Conservation (phyloP, 1,140 invertebrate species). For the Kradibia gibbosae region DNA sequence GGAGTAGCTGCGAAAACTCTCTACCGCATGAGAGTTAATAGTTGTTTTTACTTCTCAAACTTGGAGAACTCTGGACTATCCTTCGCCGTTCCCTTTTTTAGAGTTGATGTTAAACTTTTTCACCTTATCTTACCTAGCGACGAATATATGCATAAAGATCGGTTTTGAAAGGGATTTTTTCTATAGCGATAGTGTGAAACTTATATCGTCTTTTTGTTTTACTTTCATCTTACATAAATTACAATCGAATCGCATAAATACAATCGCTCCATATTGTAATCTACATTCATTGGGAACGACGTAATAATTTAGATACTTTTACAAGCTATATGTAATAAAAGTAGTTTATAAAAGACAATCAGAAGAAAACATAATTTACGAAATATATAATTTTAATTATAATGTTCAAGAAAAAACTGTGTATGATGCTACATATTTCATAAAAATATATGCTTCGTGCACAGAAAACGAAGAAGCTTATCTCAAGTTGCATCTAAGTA, state of each 20-base stretch:
- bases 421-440: no score
- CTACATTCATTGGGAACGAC: background rate
- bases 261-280: background rate
- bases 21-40: conserved; percentile 27
- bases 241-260: background rate
- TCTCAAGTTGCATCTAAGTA: no score
- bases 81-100: background rate
- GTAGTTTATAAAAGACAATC: no score
- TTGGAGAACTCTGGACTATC: background rate
- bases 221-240: background rate
- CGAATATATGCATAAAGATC: no score
- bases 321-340: no score
- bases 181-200: conserved; percentile 44
- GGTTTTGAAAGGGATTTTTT: conserved; percentile 18
- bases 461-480: no score
- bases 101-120: conserved; percentile 25
- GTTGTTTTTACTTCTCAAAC: background rate
- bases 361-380: no score
- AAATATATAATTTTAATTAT: no score
- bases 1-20: conserved; percentile 34
- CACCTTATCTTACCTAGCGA: no score
- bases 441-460: no score
- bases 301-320: no score
- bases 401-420: no score
- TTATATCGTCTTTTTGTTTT: conserved; percentile 39